Evolutionary conservation across 1,140 invertebrate species (phyloP).

Genomic region (Caenorhabditis latens): DNA sequence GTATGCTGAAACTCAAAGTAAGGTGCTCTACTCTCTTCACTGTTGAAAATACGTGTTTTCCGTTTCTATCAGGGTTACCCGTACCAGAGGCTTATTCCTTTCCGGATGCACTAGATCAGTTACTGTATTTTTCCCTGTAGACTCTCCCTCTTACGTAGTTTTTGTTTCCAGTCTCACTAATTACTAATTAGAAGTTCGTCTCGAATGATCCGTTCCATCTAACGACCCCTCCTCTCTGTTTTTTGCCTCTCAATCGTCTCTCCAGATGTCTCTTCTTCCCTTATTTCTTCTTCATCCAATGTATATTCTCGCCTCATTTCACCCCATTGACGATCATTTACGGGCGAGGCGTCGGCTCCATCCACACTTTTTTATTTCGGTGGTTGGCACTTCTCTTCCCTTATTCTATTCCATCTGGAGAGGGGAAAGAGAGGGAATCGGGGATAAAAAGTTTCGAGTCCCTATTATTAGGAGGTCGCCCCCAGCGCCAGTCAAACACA

Average conservation of each 20-base stretch:
- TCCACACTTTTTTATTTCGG: background rate
- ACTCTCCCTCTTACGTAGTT: too few species aligned
- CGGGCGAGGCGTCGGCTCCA: background rate
- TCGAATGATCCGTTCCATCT: too few species aligned
- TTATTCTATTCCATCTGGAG: too few species aligned
- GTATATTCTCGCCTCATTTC: constrained; percentile 28
- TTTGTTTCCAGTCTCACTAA: too few species aligned
- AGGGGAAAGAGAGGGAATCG: background rate
- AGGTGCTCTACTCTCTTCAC: too few species aligned
- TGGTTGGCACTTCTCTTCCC: background rate
- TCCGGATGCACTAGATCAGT: too few species aligned
- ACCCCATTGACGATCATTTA: constrained; percentile 48
- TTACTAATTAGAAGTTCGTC: too few species aligned
- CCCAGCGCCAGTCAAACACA: background rate
- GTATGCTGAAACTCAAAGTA: too few species aligned
- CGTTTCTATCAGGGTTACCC: too few species aligned
- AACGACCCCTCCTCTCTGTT: background rate
- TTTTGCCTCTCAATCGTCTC: background rate
- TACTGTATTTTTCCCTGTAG: too few species aligned
- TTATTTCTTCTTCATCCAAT: background rate
- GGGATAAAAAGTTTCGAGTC: constrained; percentile 21
- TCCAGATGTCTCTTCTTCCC: background rate
- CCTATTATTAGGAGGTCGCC: background rate
- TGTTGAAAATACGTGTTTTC: too few species aligned
- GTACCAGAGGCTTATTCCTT: too few species aligned